Percentiles rank a stretch among this genome's conserved stretches.
Conservation (phyloP, 2,797 vertebrate genomes). For the Gymnothorax javanicus region DNA sequence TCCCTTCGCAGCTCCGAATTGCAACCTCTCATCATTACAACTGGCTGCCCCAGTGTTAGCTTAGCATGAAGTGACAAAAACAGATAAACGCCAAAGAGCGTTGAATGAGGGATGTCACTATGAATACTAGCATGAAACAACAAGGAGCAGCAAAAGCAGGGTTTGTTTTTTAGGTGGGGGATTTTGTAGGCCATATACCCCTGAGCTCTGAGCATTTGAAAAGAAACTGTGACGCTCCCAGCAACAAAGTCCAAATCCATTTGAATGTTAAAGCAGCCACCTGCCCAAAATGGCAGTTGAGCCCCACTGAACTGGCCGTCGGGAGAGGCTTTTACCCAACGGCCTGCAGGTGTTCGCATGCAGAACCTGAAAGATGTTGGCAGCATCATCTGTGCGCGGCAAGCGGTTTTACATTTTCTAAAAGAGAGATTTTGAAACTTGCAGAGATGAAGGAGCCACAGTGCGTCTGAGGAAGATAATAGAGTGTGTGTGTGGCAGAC, state of each 20-base stretch:
- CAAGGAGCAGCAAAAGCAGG: slow-evolving; percentile 24
- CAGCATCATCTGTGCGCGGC: background rate
- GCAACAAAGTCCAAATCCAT: background rate
- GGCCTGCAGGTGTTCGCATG: background rate
- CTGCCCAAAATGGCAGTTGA: background rate
- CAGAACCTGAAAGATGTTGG: background rate
- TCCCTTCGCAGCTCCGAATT: background rate
- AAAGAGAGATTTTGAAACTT: background rate
- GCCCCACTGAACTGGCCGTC: background rate
- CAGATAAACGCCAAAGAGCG: background rate
- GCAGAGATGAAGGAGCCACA: background rate
- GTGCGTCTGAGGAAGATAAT: background rate
- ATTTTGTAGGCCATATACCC: background rate
- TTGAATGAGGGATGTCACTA: background rate
- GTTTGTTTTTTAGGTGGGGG: background rate
- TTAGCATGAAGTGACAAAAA: background rate
- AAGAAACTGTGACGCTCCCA: background rate
- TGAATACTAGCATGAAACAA: background rate
- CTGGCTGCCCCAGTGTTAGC: background rate
- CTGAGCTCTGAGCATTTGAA: background rate
- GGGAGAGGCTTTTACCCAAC: background rate
- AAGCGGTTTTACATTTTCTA: background rate
- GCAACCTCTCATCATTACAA: background rate
- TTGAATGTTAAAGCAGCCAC: background rate
- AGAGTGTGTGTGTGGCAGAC: background rate